Conservation (phyloP, 2,797 vertebrate species). For the Sphenopsis melanotis region DNA sequence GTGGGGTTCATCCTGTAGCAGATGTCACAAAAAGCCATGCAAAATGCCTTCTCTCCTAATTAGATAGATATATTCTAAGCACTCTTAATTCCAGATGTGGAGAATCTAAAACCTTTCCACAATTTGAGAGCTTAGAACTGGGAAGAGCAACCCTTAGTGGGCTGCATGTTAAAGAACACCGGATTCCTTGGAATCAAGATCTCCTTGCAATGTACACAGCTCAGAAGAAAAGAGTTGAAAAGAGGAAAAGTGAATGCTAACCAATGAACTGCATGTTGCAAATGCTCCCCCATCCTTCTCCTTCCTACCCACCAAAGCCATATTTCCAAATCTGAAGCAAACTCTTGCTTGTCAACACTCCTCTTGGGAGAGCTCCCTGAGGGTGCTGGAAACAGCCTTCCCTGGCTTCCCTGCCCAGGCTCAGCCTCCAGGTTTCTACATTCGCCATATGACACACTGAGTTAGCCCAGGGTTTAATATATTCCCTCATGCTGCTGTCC, state of each 20-base stretch:
- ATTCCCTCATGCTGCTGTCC: constrained; percentile 54
- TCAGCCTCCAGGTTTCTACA: constrained; percentile 5
- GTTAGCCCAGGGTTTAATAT: constrained; percentile 32
- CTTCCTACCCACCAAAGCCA: not conserved
- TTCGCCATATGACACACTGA: not conserved
- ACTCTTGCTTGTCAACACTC: constrained; percentile 13
- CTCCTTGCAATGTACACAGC: not conserved
- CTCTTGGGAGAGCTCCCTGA: constrained; percentile 18
- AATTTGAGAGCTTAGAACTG: not conserved
- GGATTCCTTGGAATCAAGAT: not conserved
- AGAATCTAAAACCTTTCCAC: not conserved
- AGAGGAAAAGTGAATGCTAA: not conserved
- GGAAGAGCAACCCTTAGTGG: not conserved
- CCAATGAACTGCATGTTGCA: fast-evolving
- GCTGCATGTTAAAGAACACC: not conserved
- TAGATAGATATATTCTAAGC: not conserved
- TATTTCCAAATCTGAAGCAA: not conserved
- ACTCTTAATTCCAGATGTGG: not conserved
- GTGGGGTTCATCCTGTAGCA: not conserved
- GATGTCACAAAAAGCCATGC: not conserved
- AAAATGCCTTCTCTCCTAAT: not conserved
- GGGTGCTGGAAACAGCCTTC: not conserved
- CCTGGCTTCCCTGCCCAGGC: not conserved
- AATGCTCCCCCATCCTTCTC: not conserved
- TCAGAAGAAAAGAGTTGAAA: not conserved